Percentiles rank a stretch among this genome's conserved stretches.
Conservation (phyloP, 2,888 invertebrate genomes). For the Hypena proboscidalis region DNA sequence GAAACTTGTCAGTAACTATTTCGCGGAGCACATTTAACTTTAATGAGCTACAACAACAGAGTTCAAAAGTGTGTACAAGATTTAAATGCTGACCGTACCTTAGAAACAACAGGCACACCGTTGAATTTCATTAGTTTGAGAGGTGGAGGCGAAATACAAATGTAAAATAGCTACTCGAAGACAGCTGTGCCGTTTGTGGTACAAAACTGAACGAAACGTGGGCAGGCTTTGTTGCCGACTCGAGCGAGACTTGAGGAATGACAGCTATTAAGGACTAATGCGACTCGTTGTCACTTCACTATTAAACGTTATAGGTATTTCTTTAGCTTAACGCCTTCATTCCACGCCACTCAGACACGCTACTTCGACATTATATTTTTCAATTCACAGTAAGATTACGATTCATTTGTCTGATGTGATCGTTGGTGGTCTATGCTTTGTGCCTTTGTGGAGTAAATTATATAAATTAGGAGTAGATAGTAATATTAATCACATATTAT, state of each 20-base stretch:
- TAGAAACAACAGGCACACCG: too few relatives aligned
- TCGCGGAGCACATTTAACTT: too few relatives aligned
- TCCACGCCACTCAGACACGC: conserved; percentile 54
- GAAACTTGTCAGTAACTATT: too few relatives aligned
- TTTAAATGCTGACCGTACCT: too few relatives aligned
- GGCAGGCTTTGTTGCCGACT: conserved; percentile 43
- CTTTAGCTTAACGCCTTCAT: conserved; percentile 39
- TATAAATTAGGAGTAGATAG: too few relatives aligned
- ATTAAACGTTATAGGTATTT: conserved; percentile 38
- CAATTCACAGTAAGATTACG: conserved; percentile 38
- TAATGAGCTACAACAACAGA: too few relatives aligned
- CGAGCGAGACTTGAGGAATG: conserved; percentile 59
- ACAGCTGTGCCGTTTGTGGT: too few relatives aligned
- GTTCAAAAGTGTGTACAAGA: too few relatives aligned
- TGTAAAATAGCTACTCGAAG: too few relatives aligned
- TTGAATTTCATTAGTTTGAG: too few relatives aligned
- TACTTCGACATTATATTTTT: conserved; percentile 49
- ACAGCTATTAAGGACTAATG: conserved; percentile 31
- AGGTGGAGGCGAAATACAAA: too few relatives aligned
- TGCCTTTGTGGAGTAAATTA: background rate
- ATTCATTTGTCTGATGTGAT: conserved; percentile 34
- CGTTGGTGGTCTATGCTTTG: conserved; percentile 52
- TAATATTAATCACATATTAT: too few relatives aligned
- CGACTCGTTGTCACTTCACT: conserved; percentile 41
- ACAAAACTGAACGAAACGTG: conserved; percentile 11